Evolutionary conservation across 1,140 invertebrate genomes (phyloP), one percentile per base, ranked within the genome.

Genomic region (Diorhabda sublineata): DNA sequence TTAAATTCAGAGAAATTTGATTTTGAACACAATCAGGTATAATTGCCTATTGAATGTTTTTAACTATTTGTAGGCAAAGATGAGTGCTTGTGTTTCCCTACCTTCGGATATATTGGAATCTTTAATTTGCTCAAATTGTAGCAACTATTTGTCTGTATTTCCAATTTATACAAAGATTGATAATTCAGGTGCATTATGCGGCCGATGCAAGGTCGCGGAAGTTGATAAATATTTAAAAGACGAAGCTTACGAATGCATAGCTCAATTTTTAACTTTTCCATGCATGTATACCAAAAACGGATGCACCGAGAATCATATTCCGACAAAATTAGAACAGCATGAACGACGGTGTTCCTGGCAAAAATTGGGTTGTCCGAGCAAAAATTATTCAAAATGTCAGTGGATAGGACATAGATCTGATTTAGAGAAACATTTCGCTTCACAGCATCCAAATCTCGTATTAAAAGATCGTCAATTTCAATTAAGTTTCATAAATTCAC

Each of bases 341-440:
- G 75, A 76, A 66, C 56, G 2, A 26, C 52, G 56, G 9, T 76
- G 75, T 52, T 42, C 57, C 11, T 67, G 57, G 42, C 61, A 67
- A 43, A 71, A 69, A 42, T 68, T 68, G 7, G 61, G 65, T 0
- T 76, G 75, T 67, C 74, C 72, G 7, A 64, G 58, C 9, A 68
- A 67, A 52, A 61, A 56, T 67, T 72, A 58, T 64, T 56, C 71
- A 43, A 45, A 62, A n/a, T 71, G 73, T 57, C 52, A 65, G 8
- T 78, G 75, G 74, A 58, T 68, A 44, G 74, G 76, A 26, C 65
- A 43, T 8, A 58, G 60, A 11, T 56, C 66, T 41, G 74, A 76
- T 11, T 43, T 78, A 2, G 61, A 41, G 26, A 26, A 64, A 9
- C 76, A 78, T 68, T 77, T 71, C 67, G 60, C 69, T 59, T 58